Evolutionary conservation across 2,797 vertebrate genomes (phyloP).

Genomic region (Sebastes flavidus): DNA sequence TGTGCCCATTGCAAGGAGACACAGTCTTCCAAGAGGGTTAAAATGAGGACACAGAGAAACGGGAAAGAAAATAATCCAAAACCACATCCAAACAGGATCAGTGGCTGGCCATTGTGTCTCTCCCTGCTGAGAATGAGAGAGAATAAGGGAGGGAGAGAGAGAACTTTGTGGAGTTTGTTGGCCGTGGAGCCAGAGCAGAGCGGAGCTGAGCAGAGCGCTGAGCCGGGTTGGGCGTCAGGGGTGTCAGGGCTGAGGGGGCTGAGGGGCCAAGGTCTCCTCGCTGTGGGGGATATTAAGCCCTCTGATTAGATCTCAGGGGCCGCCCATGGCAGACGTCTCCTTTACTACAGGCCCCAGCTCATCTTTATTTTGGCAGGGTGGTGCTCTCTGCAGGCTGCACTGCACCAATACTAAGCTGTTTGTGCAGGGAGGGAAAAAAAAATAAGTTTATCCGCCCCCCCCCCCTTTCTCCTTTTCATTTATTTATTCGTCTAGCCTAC

Average conservation of each 20-base stretch:
- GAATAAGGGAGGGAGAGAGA: slow-evolving; percentile 39
- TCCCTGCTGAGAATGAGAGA: slow-evolving; percentile 70
- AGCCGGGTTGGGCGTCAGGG: slow-evolving; percentile 77
- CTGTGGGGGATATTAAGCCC: slow-evolving; percentile 85
- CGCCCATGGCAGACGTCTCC: slow-evolving; percentile 80
- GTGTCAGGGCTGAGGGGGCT: slow-evolving; percentile 78
- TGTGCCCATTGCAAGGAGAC: slow-evolving; percentile 50
- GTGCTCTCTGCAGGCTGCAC: slow-evolving; percentile 83
- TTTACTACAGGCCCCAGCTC: slow-evolving; percentile 82
- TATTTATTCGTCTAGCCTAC: slow-evolving; percentile 72
- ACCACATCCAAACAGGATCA: slow-evolving; percentile 77
- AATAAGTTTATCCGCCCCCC: slow-evolving; percentile 61
- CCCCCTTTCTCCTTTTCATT: slow-evolving; percentile 62
- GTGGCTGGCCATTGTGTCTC: slow-evolving; percentile 71
- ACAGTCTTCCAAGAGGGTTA: slow-evolving; percentile 67
- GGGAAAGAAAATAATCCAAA: slow-evolving; percentile 72
- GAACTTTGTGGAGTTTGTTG: slow-evolving; percentile 80
- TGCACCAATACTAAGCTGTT: slow-evolving; percentile 84
- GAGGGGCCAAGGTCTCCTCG: slow-evolving; percentile 82
- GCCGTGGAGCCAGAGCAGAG: slow-evolving; percentile 66
- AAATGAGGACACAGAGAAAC: slow-evolving; percentile 71
- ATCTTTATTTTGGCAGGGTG: slow-evolving; percentile 85
- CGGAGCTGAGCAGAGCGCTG: slow-evolving; percentile 68
- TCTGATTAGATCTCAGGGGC: slow-evolving; percentile 86
- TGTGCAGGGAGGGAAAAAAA: slow-evolving; percentile 69